phyloP scores from a whole-genome alignment of 2,797 vertebrate genomes.

The Parauchenoglanis punctatus region DNA sequence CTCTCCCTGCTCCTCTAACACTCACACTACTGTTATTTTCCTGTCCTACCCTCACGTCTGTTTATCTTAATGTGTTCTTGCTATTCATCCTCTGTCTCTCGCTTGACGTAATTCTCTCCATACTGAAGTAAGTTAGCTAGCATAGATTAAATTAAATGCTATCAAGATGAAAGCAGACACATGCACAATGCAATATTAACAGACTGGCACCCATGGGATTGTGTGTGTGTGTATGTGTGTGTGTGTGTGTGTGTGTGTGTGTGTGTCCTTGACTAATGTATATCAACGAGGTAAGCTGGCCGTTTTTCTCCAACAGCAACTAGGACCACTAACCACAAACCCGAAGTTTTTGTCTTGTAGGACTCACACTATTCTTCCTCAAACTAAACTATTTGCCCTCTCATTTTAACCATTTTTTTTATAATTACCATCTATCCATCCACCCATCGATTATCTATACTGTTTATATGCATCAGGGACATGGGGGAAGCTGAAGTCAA shows the following conservation, averaged over 20 bases:
- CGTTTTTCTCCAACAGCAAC: conserved; percentile 39
- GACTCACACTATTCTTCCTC: not conserved
- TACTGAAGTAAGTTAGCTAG: conserved; percentile 41
- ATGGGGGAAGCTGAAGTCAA: too few species aligned
- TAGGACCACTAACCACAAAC: conserved; percentile 36
- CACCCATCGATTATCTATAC: too few species aligned
- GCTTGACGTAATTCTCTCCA: conserved; percentile 19
- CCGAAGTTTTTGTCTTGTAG: not conserved
- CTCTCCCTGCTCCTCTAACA: not conserved
- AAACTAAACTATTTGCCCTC: not conserved
- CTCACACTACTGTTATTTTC: conserved; percentile 4
- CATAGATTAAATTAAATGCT: conserved; percentile 51
- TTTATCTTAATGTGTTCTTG: conserved; percentile 23
- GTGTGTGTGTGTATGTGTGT: not conserved
- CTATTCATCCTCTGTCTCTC: conserved; percentile 12
- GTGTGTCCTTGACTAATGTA: conserved; percentile 50
- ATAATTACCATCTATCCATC: not conserved
- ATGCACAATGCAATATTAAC: conserved; percentile 57
- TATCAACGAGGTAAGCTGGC: conserved; percentile 51
- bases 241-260: not conserved
- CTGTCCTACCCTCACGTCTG: conserved; percentile 10
- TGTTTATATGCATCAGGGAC: too few species aligned
- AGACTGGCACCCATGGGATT: conserved; percentile 38
- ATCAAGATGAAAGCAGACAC: conserved; percentile 56
- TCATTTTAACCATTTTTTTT: not conserved